Conservation (phyloP, 2,888 invertebrate species). For the Euzetes globulus region DNA sequence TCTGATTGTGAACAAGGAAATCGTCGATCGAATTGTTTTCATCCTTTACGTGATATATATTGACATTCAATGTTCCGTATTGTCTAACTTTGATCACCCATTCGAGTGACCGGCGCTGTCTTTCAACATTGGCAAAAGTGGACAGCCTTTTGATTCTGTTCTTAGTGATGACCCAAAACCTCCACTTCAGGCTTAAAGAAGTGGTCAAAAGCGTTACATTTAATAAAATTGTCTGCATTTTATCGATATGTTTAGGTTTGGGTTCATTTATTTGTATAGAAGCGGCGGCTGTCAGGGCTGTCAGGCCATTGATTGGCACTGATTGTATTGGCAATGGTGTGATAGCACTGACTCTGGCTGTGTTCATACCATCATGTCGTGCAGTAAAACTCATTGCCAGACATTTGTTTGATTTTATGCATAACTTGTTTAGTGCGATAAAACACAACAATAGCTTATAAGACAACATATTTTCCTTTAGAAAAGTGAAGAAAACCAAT, state of each 20-base stretch:
- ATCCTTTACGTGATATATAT: not conserved
- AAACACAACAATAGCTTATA: not conserved
- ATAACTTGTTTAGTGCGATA: not conserved
- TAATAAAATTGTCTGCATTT: not conserved
- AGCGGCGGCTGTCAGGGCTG: not conserved
- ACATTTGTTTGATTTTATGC: not conserved
- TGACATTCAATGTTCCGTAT: conserved; percentile 3
- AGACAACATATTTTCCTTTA: not conserved
- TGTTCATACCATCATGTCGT: not conserved
- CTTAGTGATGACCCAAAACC: conserved; percentile 6
- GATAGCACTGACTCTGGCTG: not conserved
- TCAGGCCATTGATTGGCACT: not conserved
- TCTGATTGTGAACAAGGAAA: not conserved
- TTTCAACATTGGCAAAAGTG: not conserved
- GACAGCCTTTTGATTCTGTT: not conserved
- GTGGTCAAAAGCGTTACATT: conserved; percentile 15
- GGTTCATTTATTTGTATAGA: conserved; percentile 19
- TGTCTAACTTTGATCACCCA: conserved; percentile 12
- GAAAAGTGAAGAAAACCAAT: not conserved
- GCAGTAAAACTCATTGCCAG: conserved; percentile 14
- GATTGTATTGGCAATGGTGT: not conserved
- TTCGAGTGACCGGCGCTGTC: not conserved
- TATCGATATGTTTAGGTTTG: conserved; percentile 26
- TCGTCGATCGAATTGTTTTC: conserved; percentile 16
- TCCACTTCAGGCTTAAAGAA: conserved; percentile 5